Evolutionary conservation across 1,140 invertebrate genomes (phyloP), one percentile per base, ranked within the genome.

Genomic region (Pentalonia nigronervosa): DNA sequence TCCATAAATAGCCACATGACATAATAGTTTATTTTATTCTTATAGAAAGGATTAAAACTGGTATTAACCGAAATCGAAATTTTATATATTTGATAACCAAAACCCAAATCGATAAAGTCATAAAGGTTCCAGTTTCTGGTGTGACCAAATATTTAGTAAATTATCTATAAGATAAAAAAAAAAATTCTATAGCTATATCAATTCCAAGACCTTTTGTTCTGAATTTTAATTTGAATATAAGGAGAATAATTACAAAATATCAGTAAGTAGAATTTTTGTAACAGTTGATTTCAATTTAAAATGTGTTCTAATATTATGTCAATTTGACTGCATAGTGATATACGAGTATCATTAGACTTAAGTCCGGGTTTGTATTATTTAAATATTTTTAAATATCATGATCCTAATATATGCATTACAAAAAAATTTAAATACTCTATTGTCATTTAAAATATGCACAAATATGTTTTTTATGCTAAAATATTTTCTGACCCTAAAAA

Each of bases 401-500:
- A 20, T 76, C 14, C 14, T 76, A 76, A 76, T 76, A 76, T 76
- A 76, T 76, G n/a, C 60, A 76, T 67, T 30, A 67, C 3, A 76
- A 76, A n/a, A 41, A 76, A 76, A 76, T 76, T 17, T 76, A 17
- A n/a, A 76, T n/a, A 30, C n/a, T 76, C 30, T 76, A 76, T 76
- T 76, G n/a, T n/a, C n/a, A 76, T 76, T 76, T 76, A 76, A n/a
- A 34, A n/a, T 76, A n/a, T n/a, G n/a, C 7, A 34, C 60, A n/a
- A 76, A 76, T 76, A 76, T 76, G 14, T 76, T 76, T 67, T 76
- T n/a, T 76, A 76, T 76, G 60, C 60, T 76, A 76, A 76, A 76
- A 34, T 76, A 76, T n/a, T 76, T 76, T 4, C 60, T 76, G 60
- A 76, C 60, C n/a, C 60, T 76, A 76, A 76, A 67, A 76, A 76